A percentile compares a stretch with the other conserved stretches of the same genome.
Conservation (phyloP, 2,797 vertebrate species). For the Neostethus bicornis region DNA sequence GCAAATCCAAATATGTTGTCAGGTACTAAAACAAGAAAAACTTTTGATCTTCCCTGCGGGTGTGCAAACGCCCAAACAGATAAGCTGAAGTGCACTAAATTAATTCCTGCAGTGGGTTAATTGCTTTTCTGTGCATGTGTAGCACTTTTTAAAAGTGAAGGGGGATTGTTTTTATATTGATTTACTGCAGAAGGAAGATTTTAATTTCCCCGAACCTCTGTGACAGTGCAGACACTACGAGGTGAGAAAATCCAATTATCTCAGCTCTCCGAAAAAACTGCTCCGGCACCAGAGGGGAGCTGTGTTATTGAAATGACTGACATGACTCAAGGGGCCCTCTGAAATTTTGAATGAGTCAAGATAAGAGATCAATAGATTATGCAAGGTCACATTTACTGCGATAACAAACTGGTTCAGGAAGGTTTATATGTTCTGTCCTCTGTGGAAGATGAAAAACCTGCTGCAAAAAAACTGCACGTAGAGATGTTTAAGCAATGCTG, state of each 20-base stretch:
- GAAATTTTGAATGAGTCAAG: slow-evolving; percentile 39
- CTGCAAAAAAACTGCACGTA: neutral
- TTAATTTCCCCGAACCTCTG: slow-evolving; percentile 63
- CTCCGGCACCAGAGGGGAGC: slow-evolving; percentile 34
- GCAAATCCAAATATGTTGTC: slow-evolving; percentile 65
- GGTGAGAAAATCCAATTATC: slow-evolving; percentile 66
- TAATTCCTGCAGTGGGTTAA: slow-evolving; percentile 71
- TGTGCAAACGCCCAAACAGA: slow-evolving; percentile 60
- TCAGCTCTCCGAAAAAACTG: slow-evolving; percentile 29
- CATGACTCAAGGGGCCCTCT: slow-evolving; percentile 43
- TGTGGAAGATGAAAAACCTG: slow-evolving; percentile 16
- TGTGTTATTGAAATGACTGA: slow-evolving; percentile 55
- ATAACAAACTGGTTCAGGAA: slow-evolving; percentile 41
- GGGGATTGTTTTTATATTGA: slow-evolving; percentile 65
- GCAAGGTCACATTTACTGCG: slow-evolving; percentile 44
- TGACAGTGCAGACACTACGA: slow-evolving; percentile 36
- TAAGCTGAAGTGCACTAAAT: slow-evolving; percentile 69
- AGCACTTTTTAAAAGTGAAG: slow-evolving; percentile 56
- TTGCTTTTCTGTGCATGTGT: slow-evolving; percentile 69
- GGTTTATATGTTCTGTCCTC: slow-evolving; percentile 28
- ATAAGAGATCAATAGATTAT: slow-evolving; percentile 56
- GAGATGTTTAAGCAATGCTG: slow-evolving; percentile 23
- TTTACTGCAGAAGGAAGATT: slow-evolving; percentile 62
- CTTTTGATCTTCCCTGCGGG: slow-evolving; percentile 59
- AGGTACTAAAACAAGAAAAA: slow-evolving; percentile 59